Evolutionary conservation across 2,888 invertebrate species (phyloP).

Genomic region (Camptogramma bilineatum): DNA sequence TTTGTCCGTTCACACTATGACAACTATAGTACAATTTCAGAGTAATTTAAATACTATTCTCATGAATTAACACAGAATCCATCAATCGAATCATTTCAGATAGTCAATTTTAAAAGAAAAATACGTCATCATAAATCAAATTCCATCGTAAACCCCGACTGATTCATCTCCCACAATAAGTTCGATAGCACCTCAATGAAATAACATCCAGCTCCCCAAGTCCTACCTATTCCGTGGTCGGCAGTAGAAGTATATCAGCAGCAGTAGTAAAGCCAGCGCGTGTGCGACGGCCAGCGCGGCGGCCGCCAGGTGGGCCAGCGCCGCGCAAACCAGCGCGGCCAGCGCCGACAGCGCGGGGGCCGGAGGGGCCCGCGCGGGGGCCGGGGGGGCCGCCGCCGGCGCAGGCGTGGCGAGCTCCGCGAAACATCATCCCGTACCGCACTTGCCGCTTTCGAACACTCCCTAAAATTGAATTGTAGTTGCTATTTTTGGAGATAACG

Average conservation of each 20-base stretch:
- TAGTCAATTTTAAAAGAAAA: too few relatives aligned
- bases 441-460: constrained; percentile 94
- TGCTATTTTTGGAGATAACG: too few relatives aligned
- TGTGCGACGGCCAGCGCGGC: constrained; percentile 53
- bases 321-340: constrained; percentile 47
- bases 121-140: too few relatives aligned
- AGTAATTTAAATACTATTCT: too few relatives aligned
- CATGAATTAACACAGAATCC: too few relatives aligned
- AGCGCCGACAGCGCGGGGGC: constrained; percentile 48
- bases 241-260: constrained; percentile 52
- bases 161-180: too few relatives aligned
- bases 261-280: constrained; percentile 55
- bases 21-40: too few relatives aligned
- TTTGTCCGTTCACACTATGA: too few relatives aligned
- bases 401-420: constrained; percentile 67
- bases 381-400: constrained; percentile 49
- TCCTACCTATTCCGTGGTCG: constrained; percentile 13
- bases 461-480: constrained; percentile 72
- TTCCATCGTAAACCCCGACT: too few relatives aligned
- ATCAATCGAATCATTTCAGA: too few relatives aligned
- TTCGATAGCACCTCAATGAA: background rate
- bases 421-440: constrained; percentile 89
- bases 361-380: constrained; percentile 54
- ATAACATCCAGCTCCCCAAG: background rate
- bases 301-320: constrained; percentile 46